phyloP scores from a whole-genome alignment of 1,140 invertebrate genomes.

The Nasonia vitripennis region DNA sequence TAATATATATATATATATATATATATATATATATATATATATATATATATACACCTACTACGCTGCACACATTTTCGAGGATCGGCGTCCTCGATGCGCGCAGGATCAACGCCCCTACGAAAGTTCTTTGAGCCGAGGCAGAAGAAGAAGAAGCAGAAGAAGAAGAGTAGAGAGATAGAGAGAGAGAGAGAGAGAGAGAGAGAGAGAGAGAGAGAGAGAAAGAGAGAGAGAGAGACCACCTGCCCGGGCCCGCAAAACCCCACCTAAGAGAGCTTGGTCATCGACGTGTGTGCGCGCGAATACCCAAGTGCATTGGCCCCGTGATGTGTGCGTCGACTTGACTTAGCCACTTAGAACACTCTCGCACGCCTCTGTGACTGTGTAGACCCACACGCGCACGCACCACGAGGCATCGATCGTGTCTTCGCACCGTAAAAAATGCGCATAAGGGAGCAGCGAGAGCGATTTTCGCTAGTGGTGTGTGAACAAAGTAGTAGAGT shows the following conservation, averaged over 20 bases:
- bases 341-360: constrained; percentile 68
- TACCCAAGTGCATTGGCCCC: constrained; percentile 72
- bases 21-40: not conserved
- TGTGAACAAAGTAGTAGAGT: not conserved
- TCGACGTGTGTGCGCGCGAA: constrained; percentile 26
- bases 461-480: not conserved
- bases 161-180: constrained; percentile 11
- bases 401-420: constrained; percentile 19
- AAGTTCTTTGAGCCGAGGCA: constrained; percentile 72
- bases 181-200: constrained; percentile 39
- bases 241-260: constrained; percentile 68
- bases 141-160: constrained; percentile 23
- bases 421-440: constrained; percentile 8
- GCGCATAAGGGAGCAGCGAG: not conserved
- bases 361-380: not conserved
- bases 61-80: not conserved
- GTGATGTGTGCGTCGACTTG: constrained; percentile 63
- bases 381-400: constrained; percentile 21
- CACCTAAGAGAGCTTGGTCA: constrained; percentile 59
- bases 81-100: constrained; percentile 61
- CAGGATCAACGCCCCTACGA: constrained; percentile 74
- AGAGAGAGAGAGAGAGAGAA: constrained; percentile 24
- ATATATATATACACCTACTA: not conserved
- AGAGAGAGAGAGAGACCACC: constrained; percentile 64
- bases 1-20: not conserved